A percentile compares a stretch with the other conserved stretches of the same genome.
These are phyloP conservation scores for Dendroctonus valens DNA, from an alignment of 1,140 invertebrate genomes.

Conservation along the genomic window DNA sequence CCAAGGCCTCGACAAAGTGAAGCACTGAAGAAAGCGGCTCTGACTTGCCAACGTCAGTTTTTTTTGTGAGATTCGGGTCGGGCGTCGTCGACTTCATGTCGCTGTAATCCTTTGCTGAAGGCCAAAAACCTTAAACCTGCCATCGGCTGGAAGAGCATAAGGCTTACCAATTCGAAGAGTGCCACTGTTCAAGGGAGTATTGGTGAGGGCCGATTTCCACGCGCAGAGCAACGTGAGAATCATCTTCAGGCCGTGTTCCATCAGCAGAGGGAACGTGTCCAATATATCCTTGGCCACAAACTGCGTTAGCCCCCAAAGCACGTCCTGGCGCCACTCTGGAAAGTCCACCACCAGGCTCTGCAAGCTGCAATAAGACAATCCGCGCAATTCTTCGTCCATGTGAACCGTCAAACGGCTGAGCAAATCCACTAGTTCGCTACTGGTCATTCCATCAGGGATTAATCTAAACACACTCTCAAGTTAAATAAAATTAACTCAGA, in stretches of 20 bases:
- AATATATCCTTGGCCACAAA: constrained; percentile 91
- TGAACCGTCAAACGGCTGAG: constrained; percentile 88
- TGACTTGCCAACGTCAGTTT: constrained; percentile 56
- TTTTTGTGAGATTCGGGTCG: constrained; percentile 39
- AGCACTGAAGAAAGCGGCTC: constrained; percentile 70
- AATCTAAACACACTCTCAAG: constrained; percentile 50
- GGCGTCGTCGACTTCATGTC: constrained; percentile 36
- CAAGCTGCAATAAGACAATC: constrained; percentile 91
- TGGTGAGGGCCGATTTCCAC: constrained; percentile 80
- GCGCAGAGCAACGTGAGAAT: constrained; percentile 87
- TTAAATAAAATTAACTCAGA: too few species aligned
- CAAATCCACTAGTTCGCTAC: constrained; percentile 90
- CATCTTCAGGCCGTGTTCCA: constrained; percentile 94
- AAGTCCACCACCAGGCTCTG: constrained; percentile 96
- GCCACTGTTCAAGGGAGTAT: constrained; percentile 20
- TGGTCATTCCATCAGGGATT: constrained; percentile 95
- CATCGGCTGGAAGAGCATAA: background rate
- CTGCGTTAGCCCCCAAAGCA: constrained; percentile 91
- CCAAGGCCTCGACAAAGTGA: constrained; percentile 81
- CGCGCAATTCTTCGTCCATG: constrained; percentile 88
- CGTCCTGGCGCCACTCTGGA: constrained; percentile 95
- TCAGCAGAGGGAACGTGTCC: constrained; percentile 77
- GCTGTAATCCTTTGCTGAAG: constrained; percentile 41
- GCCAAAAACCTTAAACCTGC: background rate
- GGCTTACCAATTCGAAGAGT: constrained; percentile 31